A percentile compares a stretch with the other conserved stretches of the same genome.
Evolutionary conservation across 2,888 invertebrate genomes (phyloP).

Genomic region (Drosophila quinaria): DNA sequence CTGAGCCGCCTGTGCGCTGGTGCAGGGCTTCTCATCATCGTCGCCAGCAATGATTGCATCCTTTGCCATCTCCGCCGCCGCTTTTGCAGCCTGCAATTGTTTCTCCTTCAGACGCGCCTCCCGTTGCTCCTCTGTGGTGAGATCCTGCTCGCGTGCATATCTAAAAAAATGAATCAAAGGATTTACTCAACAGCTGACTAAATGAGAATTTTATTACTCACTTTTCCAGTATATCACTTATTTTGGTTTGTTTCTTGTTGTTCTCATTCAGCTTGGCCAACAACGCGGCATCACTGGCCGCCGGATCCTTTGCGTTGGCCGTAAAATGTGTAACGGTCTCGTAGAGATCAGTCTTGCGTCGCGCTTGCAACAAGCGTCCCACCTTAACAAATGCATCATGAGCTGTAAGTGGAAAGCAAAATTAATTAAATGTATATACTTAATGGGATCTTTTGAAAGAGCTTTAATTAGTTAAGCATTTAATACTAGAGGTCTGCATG

Average conservation of each 20-base stretch:
- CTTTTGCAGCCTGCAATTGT: slow-evolving; percentile 30
- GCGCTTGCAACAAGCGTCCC: slow-evolving; percentile 88
- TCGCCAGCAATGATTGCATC: slow-evolving; percentile 9
- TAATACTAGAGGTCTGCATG: too few relatives aligned
- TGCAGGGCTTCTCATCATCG: slow-evolving; percentile 62
- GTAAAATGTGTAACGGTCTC: slow-evolving; percentile 87
- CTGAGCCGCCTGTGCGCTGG: slow-evolving; percentile 65
- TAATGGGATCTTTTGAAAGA: too few relatives aligned
- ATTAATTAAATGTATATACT: background rate
- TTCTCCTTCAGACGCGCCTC: slow-evolving; percentile 63
- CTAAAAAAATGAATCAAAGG: slow-evolving; percentile 46
- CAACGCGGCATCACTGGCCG: slow-evolving; percentile 87
- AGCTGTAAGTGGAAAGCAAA: slow-evolving; percentile 85
- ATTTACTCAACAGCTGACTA: background rate
- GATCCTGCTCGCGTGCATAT: slow-evolving; percentile 83
- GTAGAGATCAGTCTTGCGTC: slow-evolving; percentile 89
- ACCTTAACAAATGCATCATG: slow-evolving; percentile 89
- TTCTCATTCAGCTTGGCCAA: slow-evolving; percentile 88
- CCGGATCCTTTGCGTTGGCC: slow-evolving; percentile 87
- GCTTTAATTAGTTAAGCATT: too few relatives aligned
- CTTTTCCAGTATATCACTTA: slow-evolving; percentile 87
- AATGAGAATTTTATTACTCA: slow-evolving; percentile 76
- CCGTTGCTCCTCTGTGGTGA: slow-evolving; percentile 75
- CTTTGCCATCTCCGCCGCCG: slow-evolving; percentile 20
- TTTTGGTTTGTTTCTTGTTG: slow-evolving; percentile 86